These are phyloP conservation scores for Aplochiton taeniatus DNA, from an alignment of 2,797 vertebrate genomes.

Conservation along the genomic window DNA sequence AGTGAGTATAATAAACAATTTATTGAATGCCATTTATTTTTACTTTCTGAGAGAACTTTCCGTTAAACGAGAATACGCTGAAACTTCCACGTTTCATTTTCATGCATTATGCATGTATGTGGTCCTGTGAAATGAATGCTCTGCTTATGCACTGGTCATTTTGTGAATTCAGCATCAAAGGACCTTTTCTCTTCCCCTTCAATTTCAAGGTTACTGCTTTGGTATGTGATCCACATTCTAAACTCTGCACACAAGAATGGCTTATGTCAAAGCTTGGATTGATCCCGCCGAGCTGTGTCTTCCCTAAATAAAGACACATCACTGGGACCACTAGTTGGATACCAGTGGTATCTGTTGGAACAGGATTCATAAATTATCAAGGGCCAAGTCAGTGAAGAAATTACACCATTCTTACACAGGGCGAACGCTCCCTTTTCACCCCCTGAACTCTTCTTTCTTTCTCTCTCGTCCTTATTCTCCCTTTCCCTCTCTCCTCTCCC, in stretches of 20 bases:
- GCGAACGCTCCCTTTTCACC: constrained; percentile 18
- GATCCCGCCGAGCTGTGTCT: constrained; percentile 29
- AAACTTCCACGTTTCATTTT: constrained; percentile 25
- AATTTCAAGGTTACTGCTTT: constrained; percentile 57
- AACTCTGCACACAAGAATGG: constrained; percentile 56
- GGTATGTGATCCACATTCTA: constrained; percentile 67
- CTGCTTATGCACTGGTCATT: constrained; percentile 44
- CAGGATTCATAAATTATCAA: constrained; percentile 8
- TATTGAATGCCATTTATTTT: constrained; percentile 29
- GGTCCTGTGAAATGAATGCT: constrained; percentile 32
- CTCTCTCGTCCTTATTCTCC: constrained; percentile 20
- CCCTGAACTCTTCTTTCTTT: constrained; percentile 30
- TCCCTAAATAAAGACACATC: constrained; percentile 15
- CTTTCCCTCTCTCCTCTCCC: constrained; percentile 20
- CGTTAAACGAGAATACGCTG: constrained; percentile 18
- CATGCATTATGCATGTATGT: constrained; percentile 44
- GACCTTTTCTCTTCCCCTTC: constrained; percentile 54
- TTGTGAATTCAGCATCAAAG: constrained; percentile 58
- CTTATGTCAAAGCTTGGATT: constrained; percentile 50
- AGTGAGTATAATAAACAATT: constrained; percentile 13
- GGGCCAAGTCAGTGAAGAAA: constrained; percentile 14
- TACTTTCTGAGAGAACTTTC: constrained; percentile 28
- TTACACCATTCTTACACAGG: constrained; percentile 12
- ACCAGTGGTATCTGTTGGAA: not conserved
- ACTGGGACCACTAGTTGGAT: constrained; percentile 14